These are phyloP conservation scores for Spodoptera picta DNA, from an alignment of 2,888 invertebrate genomes.

Conservation along the genomic window DNA sequence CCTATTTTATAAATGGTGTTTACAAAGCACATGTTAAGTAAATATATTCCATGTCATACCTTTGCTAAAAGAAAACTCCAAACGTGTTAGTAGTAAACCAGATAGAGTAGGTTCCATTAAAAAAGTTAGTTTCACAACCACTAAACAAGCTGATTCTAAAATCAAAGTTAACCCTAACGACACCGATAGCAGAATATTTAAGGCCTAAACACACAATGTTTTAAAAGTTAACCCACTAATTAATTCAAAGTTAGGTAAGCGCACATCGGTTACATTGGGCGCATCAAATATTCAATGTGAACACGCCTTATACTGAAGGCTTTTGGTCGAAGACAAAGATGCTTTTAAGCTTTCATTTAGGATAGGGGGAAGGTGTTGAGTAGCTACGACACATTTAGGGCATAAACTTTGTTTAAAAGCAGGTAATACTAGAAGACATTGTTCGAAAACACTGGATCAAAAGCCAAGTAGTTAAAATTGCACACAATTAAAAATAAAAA, in stretches of 20 bases:
- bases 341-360: slow-evolving; percentile 82
- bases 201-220: slow-evolving; percentile 45
- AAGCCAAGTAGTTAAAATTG: too few species aligned
- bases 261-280: slow-evolving; percentile 68
- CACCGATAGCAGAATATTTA: slow-evolving; percentile 44
- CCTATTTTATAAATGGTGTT: too few species aligned
- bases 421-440: too few species aligned
- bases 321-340: slow-evolving; percentile 85
- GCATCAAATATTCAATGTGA: slow-evolving; percentile 83
- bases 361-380: slow-evolving; percentile 63
- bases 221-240: slow-evolving; percentile 62
- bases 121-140: slow-evolving; percentile 4
- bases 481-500: too few species aligned
- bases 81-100: too few species aligned
- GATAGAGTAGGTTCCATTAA: not conserved
- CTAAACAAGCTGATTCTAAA: slow-evolving; percentile 31
- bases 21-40: too few species aligned
- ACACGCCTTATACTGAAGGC: slow-evolving; percentile 79
- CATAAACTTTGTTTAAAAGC: not conserved
- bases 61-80: too few species aligned
- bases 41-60: too few species aligned
- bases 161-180: slow-evolving; percentile 51
- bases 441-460: too few species aligned
- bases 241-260: slow-evolving; percentile 72
- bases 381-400: not conserved